Base-by-base conservation (phyloP, 2,797 vertebrate species). In the Chrosomus eos region DNA sequence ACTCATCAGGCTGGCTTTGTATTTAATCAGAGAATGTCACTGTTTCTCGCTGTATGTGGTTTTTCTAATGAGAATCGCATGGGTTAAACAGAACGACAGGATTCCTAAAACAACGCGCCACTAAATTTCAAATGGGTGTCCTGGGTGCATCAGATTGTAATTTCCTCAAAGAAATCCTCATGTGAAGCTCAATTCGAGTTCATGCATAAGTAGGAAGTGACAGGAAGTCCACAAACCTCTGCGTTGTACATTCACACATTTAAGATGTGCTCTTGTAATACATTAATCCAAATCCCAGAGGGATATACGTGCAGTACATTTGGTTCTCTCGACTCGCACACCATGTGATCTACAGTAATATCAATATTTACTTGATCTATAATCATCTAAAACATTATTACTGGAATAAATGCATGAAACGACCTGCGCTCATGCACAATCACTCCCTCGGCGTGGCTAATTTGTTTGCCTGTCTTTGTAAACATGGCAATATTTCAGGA, bases 401-500 rank as follows among this genome's bases (percentile, higher is more conserved):
- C 66, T 58, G 64, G 74, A 71, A 84, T 43, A 77, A 55, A 55
- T 36, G 62, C 23, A 83, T 83, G 36, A 83, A 38, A 28, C 1
- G 6, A 66, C 60, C 60, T 58, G n/a, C 14, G 21, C 31, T 58
- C 68, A 21, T 13, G 6, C 60, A 53, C n/a, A 66, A 58, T 40
- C 55, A 43, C 18, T 76, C 23, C 66, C 45, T 62, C 14, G 2
- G 51, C 4, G 4, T 3, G 51, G 38, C 64, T 80, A 78, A 86
- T 84, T 74, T 55, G 40, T 55, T 75, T 73, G 67, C 60, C 53
- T 38, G 72, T 58, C 31, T 67, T 51, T 66, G 78, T 86, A 82
- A 82, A 87, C 84, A 70, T 55, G 64, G 43, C 74, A 67, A 67
- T 68, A 81, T 81, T 81, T 81, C 21, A 87, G 66, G 66, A 66